Evolutionary conservation across 1,140 invertebrate species (phyloP).

Genomic region (Bombyx mori): DNA sequence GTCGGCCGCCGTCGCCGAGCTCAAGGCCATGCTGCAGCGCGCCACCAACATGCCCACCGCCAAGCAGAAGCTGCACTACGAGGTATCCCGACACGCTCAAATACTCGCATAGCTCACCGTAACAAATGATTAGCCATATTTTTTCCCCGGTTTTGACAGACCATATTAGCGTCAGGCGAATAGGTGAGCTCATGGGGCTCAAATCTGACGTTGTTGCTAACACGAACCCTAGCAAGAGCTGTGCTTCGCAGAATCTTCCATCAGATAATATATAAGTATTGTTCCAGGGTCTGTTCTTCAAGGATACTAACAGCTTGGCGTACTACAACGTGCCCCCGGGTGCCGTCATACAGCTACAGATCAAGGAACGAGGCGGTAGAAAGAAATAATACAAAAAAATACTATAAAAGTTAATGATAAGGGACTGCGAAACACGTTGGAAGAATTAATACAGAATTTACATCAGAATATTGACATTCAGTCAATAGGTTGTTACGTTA

Average conservation of each 20-base stretch:
- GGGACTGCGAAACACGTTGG: no score
- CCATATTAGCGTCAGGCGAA: no score
- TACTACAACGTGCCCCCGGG: conserved; percentile 95
- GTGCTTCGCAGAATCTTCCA: no score
- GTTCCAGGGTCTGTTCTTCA: conserved; percentile 95
- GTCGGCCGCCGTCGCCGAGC: conserved; percentile 84
- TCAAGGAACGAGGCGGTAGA: conserved; percentile 97
- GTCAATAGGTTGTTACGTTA: no score
- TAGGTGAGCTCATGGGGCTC: no score
- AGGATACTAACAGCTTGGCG: conserved; percentile 95
- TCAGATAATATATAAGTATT: neutral
- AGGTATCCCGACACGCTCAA: conserved; percentile 68
- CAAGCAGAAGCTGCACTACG: conserved; percentile 96
- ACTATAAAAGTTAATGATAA: neutral
- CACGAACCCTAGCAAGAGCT: no score
- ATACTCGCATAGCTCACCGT: no score
- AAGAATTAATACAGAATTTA: no score
- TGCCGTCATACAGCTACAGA: conserved; percentile 87
- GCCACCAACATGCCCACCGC: conserved; percentile 93
- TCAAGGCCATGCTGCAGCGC: conserved; percentile 93
- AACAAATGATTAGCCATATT: no score
- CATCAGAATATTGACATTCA: no score
- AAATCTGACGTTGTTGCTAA: no score
- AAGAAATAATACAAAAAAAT: conserved; percentile 84
- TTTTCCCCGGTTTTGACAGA: no score